phyloP scores from a whole-genome alignment of 2,113 vertebrate genomes.

The Oryzias curvinotus region DNA sequence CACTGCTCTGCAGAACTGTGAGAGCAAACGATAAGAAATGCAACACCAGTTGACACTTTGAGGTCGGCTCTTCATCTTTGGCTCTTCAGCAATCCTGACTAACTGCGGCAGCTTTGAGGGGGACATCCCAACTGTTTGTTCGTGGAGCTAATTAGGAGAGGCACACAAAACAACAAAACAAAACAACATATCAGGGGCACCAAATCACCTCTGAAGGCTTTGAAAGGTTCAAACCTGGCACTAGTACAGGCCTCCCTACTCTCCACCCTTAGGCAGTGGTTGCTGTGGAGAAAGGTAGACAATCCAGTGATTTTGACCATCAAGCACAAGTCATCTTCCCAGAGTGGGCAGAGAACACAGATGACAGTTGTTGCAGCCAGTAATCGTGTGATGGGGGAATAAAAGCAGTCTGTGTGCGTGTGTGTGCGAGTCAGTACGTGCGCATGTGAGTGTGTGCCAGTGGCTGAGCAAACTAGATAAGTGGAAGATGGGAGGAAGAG shows the following conservation, averaged over 20 bases:
- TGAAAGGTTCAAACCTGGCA: slow-evolving; percentile 63
- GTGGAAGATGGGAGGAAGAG: slow-evolving; percentile 51
- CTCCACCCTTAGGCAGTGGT: slow-evolving; percentile 24
- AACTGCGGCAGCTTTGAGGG: slow-evolving; percentile 61
- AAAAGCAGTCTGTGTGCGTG: slow-evolving; percentile 24
- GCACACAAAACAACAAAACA: slow-evolving; percentile 57
- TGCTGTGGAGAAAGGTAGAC: slow-evolving; percentile 51
- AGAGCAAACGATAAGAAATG: slow-evolving; percentile 69
- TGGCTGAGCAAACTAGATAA: slow-evolving; percentile 62
- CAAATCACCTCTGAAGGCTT: slow-evolving; percentile 60
- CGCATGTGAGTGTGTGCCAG: slow-evolving; percentile 21
- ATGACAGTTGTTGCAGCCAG: slow-evolving; percentile 62
- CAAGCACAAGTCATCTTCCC: slow-evolving; percentile 68
- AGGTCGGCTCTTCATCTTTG: slow-evolving; percentile 73
- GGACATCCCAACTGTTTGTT: slow-evolving; percentile 51
- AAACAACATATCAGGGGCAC: slow-evolving; percentile 61
- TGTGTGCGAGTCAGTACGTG: slow-evolving; percentile 33
- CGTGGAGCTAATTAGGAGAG: slow-evolving; percentile 60
- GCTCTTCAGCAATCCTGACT: slow-evolving; percentile 68
- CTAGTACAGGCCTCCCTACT: slow-evolving; percentile 20
- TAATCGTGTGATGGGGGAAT: slow-evolving; percentile 54
- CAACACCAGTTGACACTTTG: slow-evolving; percentile 77
- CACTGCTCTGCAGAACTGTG: slow-evolving; percentile 42
- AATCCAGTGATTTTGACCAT: slow-evolving; percentile 66
- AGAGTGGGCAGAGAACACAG: slow-evolving; percentile 62